These are phyloP conservation scores for Eriosoma lanigerum DNA, from an alignment of 1,140 invertebrate species.

Conservation along the genomic window DNA sequence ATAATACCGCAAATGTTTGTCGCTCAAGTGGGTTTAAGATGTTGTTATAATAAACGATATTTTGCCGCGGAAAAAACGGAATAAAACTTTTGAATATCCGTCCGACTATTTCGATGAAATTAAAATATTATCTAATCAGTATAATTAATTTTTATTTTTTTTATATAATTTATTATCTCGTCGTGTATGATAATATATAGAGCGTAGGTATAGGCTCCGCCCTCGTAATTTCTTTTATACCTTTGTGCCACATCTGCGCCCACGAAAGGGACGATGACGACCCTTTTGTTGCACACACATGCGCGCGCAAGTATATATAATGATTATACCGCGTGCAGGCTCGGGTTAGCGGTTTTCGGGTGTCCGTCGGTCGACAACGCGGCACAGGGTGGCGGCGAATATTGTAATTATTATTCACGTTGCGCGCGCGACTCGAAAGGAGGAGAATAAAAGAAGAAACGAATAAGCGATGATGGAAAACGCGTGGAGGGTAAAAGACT, in stretches of 20 bases:
- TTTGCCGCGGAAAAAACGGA: neutral
- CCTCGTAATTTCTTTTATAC: conserved; percentile 11
- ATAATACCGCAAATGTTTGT: too few relatives aligned
- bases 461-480: neutral
- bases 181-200: neutral
- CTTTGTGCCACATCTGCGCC: conserved; percentile 17
- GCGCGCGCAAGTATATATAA: neutral
- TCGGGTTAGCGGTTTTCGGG: neutral
- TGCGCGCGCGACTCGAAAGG: neutral
- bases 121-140: conserved; percentile 47
- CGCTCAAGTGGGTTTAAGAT: too few relatives aligned
- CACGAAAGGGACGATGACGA: neutral
- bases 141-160: neutral
- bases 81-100: conserved; percentile 29
- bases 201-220: neutral
- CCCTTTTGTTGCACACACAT: neutral
- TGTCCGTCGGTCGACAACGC: too few relatives aligned
- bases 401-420: conserved; percentile 49
- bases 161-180: neutral
- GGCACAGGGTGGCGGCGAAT: neutral
- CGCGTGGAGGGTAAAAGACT: neutral
- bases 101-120: conserved; percentile 32
- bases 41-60: too few relatives aligned
- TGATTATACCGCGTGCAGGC: neutral
- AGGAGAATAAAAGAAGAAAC: neutral